Base-by-base conservation (phyloP, 2,113 vertebrate species). In the Empidonax traillii region DNA sequence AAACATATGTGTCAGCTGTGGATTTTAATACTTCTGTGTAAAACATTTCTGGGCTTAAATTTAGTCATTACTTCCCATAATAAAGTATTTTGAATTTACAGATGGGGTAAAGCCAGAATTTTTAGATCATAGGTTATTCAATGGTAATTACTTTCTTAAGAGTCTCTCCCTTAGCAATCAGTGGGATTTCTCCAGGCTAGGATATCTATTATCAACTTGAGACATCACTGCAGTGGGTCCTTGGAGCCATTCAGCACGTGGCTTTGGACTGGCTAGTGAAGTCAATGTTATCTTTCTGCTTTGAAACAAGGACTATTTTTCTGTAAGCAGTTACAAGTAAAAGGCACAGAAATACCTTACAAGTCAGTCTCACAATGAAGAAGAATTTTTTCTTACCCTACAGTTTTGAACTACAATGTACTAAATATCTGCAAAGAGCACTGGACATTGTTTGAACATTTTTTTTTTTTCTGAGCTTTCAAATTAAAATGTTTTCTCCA, bases 401-500 rank as follows among this genome's bases (percentile, higher is more conserved):
- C 3, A 44, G 6, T 74, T 90, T 55, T 77, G 59, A 87, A 87
- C 92, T 10, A 3, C 31, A 49, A 6, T 2, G 1, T 21, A 13
- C 43, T 44, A 80, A 81, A 21, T 61, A 46, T 41, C 23, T 61
- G 22, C 8, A 84, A 86, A 78, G 6, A 61, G 51, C 53, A 25
- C 68, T 84, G 84, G 27, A 24, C 3, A 21, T 37, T 28, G 89
- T 53, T 90, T 74, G 72, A 93, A 89, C 46, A 19, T 1, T 6
- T 41, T 68, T 67, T 87, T 89, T 4, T 89, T 90, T 91, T 3
- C 71, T 46, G 39, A 90, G 19, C 67, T 97, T 97, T 95, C 41
- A 88, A 95, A 97, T 87, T 44, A 58, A 85, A 84, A 80, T 67
- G 15, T 84, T 96, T 96, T 97, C 28, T 89, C 80, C 85, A 85